Percentiles rank a stretch among this genome's conserved stretches.
Evolutionary conservation across 2,888 invertebrate genomes (phyloP).

Genomic region (Sympetrum striolatum): DNA sequence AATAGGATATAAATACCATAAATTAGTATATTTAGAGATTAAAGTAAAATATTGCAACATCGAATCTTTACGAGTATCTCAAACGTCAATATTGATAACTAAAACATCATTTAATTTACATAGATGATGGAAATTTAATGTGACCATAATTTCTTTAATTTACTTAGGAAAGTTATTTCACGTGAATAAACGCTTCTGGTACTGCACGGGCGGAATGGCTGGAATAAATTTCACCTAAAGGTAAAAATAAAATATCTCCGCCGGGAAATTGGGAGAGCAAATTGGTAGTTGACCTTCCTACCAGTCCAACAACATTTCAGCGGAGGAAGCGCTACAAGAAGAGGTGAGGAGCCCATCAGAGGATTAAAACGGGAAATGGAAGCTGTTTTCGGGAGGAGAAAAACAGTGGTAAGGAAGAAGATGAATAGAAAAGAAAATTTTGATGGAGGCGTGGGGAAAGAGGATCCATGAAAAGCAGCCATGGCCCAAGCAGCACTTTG

Average conservation of each 20-base stretch:
- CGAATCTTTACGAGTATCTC: too few species aligned
- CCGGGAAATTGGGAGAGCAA: background rate
- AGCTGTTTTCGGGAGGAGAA: background rate
- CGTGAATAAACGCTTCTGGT: too few species aligned
- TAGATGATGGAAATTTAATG: too few species aligned
- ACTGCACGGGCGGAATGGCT: background rate
- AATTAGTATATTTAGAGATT: too few species aligned
- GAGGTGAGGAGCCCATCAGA: background rate
- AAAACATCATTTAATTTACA: too few species aligned
- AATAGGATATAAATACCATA: too few species aligned
- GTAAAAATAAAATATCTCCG: background rate
- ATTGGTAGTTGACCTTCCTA: background rate
- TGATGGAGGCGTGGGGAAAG: slow-evolving; percentile 4
- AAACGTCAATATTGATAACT: too few species aligned
- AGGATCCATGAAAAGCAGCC: background rate
- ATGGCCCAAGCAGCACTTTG: slow-evolving; percentile 11
- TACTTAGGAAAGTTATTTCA: too few species aligned
- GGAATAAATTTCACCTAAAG: background rate
- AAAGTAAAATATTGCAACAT: too few species aligned
- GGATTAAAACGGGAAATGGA: background rate
- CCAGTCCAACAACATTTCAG: background rate
- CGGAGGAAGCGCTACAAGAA: background rate
- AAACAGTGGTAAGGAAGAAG: background rate
- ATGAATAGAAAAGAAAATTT: slow-evolving; percentile 23
- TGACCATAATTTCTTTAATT: too few species aligned